Evolutionary conservation across 2,888 invertebrate genomes (phyloP), one percentile per base, ranked within the genome.

Genomic region (Hemicrepidius hirtus): DNA sequence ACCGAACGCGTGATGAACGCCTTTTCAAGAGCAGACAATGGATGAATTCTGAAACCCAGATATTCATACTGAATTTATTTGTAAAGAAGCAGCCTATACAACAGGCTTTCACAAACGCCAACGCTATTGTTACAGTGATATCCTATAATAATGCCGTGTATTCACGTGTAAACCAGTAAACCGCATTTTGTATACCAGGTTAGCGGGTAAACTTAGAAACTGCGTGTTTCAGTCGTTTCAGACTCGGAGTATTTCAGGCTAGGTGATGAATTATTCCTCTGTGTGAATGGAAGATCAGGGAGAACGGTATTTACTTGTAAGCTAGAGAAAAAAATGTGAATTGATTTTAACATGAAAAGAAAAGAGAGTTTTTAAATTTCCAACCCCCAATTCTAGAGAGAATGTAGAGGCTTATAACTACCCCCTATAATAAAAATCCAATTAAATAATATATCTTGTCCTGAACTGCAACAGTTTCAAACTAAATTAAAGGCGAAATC

Each of bases 11-110:
- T 13, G 53, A 32, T 28, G 53, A 53, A 53, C 53, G 21, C 21
- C 53, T 21, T 53, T 53, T 53, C 28, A 53, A 32, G 24, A 24
- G 28, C 53, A 57, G 20, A 57, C 57, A 57, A 57, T 37, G 13
- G 57, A 0, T 1, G 57, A 37, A 20, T 57, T 37, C 57, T 37
- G 37, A n/a, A 57, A 50, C 13, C 57, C 57, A 53, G 53, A 53
- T 53, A 53, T 53, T 46, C 53, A 37, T 35, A 35, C 57, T 37
- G 57, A 57, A 57, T 57, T 57, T 40, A 57, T 57, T 57, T 57
- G 16, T 53, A 57, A 57, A 57, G 57, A 57, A 57, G 37, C 57
- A 20, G 57, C 9, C 32, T 28, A 37, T 37, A 37, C 57, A 37
- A 37, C 37, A 16, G 57, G 37, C 57, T 57, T 35, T 57, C 57